Conservation (phyloP, 2,113 vertebrate genomes). For the Catharus fuscescens region DNA sequence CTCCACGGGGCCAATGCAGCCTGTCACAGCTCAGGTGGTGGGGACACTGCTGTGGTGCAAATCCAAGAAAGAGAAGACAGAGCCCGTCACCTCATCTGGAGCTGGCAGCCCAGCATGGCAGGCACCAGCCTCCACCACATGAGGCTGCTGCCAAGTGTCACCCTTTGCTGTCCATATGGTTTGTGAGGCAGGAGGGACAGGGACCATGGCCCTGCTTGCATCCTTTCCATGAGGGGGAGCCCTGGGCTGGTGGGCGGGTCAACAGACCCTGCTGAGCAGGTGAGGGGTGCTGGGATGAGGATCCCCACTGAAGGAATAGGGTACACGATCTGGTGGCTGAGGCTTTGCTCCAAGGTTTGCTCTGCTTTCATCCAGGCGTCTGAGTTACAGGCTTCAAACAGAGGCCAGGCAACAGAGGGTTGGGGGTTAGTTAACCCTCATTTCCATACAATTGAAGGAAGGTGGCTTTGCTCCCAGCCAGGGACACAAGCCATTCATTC, state of each 20-base stretch:
- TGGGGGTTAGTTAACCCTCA: neutral
- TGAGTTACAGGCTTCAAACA: accelerated
- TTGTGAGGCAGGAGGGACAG: neutral
- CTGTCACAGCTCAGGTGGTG: neutral
- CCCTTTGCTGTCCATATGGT: neutral
- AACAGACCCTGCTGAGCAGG: neutral
- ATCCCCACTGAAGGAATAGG: accelerated
- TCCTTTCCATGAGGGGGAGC: neutral
- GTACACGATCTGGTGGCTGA: accelerated
- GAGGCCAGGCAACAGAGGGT: neutral
- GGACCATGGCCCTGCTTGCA: neutral
- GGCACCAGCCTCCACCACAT: accelerated
- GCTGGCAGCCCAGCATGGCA: neutral
- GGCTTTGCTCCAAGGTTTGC: neutral
- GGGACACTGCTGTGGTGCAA: neutral
- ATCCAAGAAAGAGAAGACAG: neutral
- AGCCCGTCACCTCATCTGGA: neutral
- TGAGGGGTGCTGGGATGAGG: neutral
- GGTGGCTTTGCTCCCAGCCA: neutral
- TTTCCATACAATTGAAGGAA: slow-evolving; percentile 2
- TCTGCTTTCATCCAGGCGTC: neutral
- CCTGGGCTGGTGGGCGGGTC: neutral
- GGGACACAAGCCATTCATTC: neutral
- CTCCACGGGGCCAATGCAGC: accelerated
- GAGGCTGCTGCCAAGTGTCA: neutral